Conservation (phyloP, 2,797 vertebrate species). For the Takifugu ocellatus region DNA sequence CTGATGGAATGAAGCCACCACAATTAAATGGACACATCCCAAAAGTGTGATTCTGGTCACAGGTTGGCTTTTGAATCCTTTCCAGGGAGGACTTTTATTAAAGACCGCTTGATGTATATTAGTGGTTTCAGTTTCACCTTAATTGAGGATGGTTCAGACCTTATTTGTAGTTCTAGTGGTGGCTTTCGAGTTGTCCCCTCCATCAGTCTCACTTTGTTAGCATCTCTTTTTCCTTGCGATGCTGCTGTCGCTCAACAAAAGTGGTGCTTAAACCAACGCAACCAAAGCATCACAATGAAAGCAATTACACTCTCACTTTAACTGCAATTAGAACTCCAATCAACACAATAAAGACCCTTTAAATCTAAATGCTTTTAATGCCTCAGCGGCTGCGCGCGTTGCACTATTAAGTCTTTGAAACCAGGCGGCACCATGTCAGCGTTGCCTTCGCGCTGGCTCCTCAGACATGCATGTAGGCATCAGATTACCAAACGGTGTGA, state of each 20-base stretch:
- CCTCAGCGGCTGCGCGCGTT: neutral
- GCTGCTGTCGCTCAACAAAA: neutral
- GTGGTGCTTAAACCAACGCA: neutral
- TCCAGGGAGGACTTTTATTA: too few species aligned
- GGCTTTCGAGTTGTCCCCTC: neutral
- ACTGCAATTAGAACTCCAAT: neutral
- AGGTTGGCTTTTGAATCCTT: too few species aligned
- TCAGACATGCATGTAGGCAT: slow-evolving; percentile 8
- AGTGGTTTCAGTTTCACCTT: too few species aligned
- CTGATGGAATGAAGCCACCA: too few species aligned
- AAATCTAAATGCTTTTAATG: neutral
- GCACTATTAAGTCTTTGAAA: slow-evolving; percentile 1
- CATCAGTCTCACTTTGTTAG: neutral
- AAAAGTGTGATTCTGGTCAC: too few species aligned
- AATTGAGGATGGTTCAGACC: too few species aligned
- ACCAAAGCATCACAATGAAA: neutral
- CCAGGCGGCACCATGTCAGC: slow-evolving; percentile 3
- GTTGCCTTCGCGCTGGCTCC: slow-evolving; percentile 20
- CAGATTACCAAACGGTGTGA: neutral
- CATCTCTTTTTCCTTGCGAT: neutral
- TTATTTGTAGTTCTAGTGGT: neutral
- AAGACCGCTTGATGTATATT: too few species aligned
- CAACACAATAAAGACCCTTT: neutral
- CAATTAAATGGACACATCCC: too few species aligned
- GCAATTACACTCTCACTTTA: neutral